A percentile compares a stretch with the other conserved stretches of the same genome.
Conservation (phyloP, 2,113 vertebrate genomes). For the Sinocyclocheilus grahami region DNA sequence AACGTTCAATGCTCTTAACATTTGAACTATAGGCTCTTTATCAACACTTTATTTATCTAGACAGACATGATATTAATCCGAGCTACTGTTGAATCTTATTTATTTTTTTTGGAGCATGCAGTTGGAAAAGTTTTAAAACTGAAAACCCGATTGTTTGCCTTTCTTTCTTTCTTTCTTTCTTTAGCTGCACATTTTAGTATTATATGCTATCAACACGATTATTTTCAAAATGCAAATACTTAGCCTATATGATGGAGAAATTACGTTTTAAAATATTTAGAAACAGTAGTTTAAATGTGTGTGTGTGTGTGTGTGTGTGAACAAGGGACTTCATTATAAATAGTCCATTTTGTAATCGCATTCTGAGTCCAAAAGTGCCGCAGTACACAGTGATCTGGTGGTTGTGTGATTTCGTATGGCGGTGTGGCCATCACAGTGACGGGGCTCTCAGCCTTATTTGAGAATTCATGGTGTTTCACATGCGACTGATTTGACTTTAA, state of each 20-base stretch:
- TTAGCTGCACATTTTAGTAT: neutral
- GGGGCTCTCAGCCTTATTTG: neutral
- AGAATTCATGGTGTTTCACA: conserved; percentile 36
- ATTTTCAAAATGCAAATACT: neutral
- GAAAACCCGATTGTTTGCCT: neutral
- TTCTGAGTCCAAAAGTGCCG: neutral
- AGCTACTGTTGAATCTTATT: neutral
- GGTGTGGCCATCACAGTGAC: neutral
- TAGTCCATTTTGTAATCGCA: neutral
- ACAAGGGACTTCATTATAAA: neutral
- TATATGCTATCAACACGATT: neutral
- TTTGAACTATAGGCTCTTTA: neutral
- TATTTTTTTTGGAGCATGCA: neutral
- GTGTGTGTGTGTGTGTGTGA: neutral
- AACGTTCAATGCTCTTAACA: conserved; percentile 57
- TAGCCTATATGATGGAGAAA: neutral
- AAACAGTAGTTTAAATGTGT: neutral
- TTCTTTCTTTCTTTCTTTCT: neutral
- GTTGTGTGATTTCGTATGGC: neutral
- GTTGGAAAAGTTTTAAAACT: neutral
- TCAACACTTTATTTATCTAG: neutral
- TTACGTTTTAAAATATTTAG: neutral
- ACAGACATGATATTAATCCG: neutral
- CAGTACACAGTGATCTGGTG: neutral
- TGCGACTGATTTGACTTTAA: conserved; percentile 5